These are phyloP conservation scores for Synodontis membranacea DNA, from an alignment of 2,113 vertebrate species.

Conservation along the genomic window DNA sequence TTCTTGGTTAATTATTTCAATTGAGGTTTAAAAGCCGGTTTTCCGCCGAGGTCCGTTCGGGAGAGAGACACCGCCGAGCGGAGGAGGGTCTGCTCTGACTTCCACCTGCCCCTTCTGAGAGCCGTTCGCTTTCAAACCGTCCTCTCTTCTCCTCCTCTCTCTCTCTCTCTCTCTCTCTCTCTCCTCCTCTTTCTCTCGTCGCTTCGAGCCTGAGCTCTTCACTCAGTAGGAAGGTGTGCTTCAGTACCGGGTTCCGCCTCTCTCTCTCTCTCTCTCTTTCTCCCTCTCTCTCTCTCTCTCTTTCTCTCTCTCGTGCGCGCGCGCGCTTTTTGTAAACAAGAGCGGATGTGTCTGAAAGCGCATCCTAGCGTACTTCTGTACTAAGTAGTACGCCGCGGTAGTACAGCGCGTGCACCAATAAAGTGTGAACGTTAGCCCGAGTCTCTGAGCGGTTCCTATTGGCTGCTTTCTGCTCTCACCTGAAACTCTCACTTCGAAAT, in stretches of 20 bases:
- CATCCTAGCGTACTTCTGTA: background rate
- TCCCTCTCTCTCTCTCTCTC: background rate
- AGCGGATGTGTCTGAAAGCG: background rate
- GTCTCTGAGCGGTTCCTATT: conserved; percentile 61
- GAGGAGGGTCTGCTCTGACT: conserved; percentile 52
- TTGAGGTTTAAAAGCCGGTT: conserved; percentile 39
- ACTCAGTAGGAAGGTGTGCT: conserved; percentile 75
- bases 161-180: background rate
- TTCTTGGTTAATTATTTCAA: background rate
- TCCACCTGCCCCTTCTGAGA: conserved; percentile 70
- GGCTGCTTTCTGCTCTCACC: conserved; percentile 69
- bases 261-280: conserved; percentile 3
- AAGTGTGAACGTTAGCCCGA: background rate
- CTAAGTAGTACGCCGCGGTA: background rate
- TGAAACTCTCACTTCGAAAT: too few relatives aligned
- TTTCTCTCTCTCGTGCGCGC: background rate
- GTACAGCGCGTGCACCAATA: background rate
- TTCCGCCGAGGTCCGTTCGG: conserved; percentile 59
- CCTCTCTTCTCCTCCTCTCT: conserved; percentile 36
- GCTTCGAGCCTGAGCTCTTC: conserved; percentile 52
- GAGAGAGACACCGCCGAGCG: conserved; percentile 51
- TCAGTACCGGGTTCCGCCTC: conserved; percentile 46
- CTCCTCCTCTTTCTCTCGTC: background rate
- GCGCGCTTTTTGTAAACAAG: background rate
- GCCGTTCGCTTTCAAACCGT: conserved; percentile 47